Base-by-base conservation (phyloP, 2,113 vertebrate genomes). In the Oncorhynchus mykiss region DNA sequence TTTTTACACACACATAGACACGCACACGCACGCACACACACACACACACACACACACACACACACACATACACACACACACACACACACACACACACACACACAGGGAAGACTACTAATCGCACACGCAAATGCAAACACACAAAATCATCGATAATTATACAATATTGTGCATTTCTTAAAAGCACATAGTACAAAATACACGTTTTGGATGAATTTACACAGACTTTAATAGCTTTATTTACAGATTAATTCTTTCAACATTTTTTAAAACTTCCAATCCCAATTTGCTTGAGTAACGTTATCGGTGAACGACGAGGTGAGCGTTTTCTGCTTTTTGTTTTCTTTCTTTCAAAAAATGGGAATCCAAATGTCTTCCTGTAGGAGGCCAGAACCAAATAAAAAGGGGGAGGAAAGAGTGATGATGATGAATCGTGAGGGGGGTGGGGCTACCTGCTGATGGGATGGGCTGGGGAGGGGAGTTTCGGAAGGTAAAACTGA, bases 161-260 rank as follows among this genome's bases (percentile, higher is more conserved):
- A 73, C 34, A 31, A 12, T 29, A 31, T 20, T 25, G 14, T 12
- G 8, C n/a, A 27, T 24, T 11, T 54, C 48, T 24, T 20, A 31
- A 45, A n/a, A 29, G 70, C 3, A 27, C 51, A 48, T 20, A 78
- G 60, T 45, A 39, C 39, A 68, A 24, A 51, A 51, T 57, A 39
- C 27, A 87, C 68, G 84, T 7, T 81, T 67, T 78, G 20, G 27
- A 85, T 94, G 95, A 96, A 97, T 99, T 97, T 98, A 99, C 96
- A 99, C 96, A 97, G 95, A 98, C 90, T 96, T 99, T 96, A 97
- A 96, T 97, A 96, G 95, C 96, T 97, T 97, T 99, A 99, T 99
- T 98, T 99, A 98, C 97, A 99, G 93, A 97, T 96, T 95, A 93
- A 89, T 89, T 82, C 74, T 78, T 73, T 34, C 31, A 86, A 34